Evolutionary conservation across 2,113 vertebrate species (phyloP), one percentile per base, ranked within the genome.

Genomic region (Leucoraja erinaceus): DNA sequence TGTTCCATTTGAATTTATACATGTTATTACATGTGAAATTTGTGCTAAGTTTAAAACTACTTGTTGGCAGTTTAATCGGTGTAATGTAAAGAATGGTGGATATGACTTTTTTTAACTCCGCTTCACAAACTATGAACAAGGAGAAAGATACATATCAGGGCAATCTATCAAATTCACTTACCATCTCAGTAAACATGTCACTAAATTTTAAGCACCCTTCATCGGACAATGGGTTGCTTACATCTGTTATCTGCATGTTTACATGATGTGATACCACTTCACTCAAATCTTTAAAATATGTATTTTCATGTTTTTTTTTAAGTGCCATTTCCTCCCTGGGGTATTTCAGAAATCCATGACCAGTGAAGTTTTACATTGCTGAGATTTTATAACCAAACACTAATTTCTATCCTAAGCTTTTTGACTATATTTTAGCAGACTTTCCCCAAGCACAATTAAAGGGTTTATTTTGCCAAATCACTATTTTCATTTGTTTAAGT

Each of bases 1-100:
- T 54, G 68, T 91, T 91, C 83, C 28, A 63, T 88, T 88, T 72
- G 90, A 72, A 91, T 91, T 91, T 74, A 70, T 91, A 70, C 20
- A 91, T 91, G 70, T 74, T 72, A 54, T 63, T 66, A 74, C 22
- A 12, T 54, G 90, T 72, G 66, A 91, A 72, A 91, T 72, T 74
- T 72, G 54, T 63, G 90, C 90, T 63, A 88, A 28, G 12, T 66
- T 88, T n/a, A 88, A 86, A 63, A 66, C 63, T 31, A 38, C 59
- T 90, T 83, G 38, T 47, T 47, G 81, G 84, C 61, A 66, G n/a
- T 33, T 70, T 90, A 18, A 70, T 90, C 86, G 22, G 63, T 70
- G 86, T 90, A 90, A 90, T 22, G 86, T 66, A 68, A 63, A 22
- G 68, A 68, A 16, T 68, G 63, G 33, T 59, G 56, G 81, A 4